phyloP scores from a whole-genome alignment of 2,113 vertebrate genomes.

The Trematomus loennbergii region DNA sequence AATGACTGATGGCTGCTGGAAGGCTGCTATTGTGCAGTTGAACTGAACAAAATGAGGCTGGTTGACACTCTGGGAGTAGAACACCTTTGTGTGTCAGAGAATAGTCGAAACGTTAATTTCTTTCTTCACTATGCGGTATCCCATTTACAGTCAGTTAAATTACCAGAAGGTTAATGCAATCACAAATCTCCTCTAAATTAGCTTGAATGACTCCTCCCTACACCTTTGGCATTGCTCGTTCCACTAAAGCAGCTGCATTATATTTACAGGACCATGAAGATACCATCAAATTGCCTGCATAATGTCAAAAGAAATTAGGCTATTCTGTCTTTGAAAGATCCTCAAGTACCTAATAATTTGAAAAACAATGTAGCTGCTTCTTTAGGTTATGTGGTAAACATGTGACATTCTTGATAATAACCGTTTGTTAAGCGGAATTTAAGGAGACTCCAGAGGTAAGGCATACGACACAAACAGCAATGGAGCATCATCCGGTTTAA shows the following conservation, averaged over 20 bases:
- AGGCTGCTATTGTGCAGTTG: conserved; percentile 10
- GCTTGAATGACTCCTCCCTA: background rate
- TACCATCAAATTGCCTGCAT: background rate
- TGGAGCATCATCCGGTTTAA: background rate
- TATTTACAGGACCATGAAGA: conserved; percentile 14
- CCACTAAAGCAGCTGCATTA: conserved; percentile 17
- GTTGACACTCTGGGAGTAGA: background rate
- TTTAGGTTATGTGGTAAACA: conserved; percentile 6
- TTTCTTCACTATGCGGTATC: background rate
- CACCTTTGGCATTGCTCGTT: background rate
- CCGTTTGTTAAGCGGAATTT: conserved; percentile 6
- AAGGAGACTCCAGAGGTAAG: background rate
- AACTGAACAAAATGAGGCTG: background rate
- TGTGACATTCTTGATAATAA: background rate
- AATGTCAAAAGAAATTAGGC: background rate
- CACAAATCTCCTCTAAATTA: conserved; percentile 11
- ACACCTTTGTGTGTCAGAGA: background rate
- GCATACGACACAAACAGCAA: background rate
- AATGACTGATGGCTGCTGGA: conserved; percentile 33
- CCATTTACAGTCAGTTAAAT: conserved; percentile 21
- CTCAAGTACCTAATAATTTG: conserved; percentile 7
- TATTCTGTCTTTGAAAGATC: conserved; percentile 6
- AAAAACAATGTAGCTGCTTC: background rate
- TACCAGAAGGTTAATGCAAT: background rate
- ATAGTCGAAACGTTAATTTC: background rate